Evolutionary conservation across 2,797 vertebrate genomes (phyloP).

Genomic region (Argya squamiceps): DNA sequence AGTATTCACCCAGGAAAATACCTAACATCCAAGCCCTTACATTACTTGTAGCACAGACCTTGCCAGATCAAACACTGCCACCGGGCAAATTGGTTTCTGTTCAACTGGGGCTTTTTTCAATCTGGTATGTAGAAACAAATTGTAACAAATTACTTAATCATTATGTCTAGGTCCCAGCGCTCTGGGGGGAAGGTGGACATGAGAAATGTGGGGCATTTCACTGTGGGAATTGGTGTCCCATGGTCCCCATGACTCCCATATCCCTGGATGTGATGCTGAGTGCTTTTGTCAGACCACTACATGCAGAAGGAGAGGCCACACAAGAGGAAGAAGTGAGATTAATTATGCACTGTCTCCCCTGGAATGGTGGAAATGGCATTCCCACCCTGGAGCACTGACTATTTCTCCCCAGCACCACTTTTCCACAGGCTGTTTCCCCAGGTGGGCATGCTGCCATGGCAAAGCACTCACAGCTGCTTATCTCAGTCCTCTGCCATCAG

Average conservation of each 20-base stretch:
- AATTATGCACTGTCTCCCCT: not conserved
- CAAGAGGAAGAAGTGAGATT: fast-evolving
- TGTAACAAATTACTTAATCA: not conserved
- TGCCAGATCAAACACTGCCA: not conserved
- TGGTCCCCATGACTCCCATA: not conserved
- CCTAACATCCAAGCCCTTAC: not conserved
- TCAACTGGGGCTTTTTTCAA: not conserved
- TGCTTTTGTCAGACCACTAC: fast-evolving
- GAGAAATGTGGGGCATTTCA: not conserved
- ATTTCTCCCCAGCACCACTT: not conserved
- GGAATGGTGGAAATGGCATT: fast-evolving
- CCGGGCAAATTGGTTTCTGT: not conserved
- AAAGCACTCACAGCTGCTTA: constrained; percentile 15
- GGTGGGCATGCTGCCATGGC: fast-evolving
- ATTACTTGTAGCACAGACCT: not conserved
- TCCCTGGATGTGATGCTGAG: not conserved
- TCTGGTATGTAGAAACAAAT: not conserved
- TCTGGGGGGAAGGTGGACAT: not conserved
- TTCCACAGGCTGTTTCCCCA: not conserved
- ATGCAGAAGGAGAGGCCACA: not conserved
- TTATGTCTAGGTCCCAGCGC: not conserved
- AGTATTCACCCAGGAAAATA: not conserved
- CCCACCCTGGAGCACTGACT: fast-evolving
- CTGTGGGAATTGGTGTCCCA: fast-evolving
- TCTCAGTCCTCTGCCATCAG: constrained; percentile 1